These are phyloP conservation scores for Origma solitaria DNA, from an alignment of 2,113 vertebrate genomes.

Conservation along the genomic window DNA sequence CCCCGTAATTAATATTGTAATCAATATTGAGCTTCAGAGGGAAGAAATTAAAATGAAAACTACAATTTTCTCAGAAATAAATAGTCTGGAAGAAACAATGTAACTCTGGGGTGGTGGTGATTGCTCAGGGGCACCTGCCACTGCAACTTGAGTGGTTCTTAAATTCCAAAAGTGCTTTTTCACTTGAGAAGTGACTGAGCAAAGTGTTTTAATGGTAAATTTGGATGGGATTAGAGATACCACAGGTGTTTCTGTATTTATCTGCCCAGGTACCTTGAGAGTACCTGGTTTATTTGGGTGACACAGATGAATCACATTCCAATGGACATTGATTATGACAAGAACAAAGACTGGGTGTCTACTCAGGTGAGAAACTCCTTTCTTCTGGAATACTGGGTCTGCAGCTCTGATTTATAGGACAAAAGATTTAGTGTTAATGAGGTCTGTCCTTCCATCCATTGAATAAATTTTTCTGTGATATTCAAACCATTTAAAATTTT, in stretches of 20 bases:
- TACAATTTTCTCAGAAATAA: not conserved
- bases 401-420: not conserved
- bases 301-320: constrained; percentile 72
- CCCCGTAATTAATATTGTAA: not conserved
- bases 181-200: not conserved
- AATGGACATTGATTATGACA: constrained; percentile 74
- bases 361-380: constrained; percentile 70
- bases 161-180: not conserved
- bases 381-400: not conserved
- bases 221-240: not conserved
- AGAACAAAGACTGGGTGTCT: constrained; percentile 76
- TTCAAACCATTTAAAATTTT: not conserved
- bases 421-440: not conserved
- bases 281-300: constrained; percentile 75
- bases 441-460: not conserved
- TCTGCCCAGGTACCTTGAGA: constrained; percentile 63
- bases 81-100: not conserved
- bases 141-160: not conserved
- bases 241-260: not conserved
- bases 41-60: not conserved
- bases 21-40: not conserved
- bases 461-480: not conserved
- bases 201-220: not conserved
- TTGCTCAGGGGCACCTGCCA: not conserved
- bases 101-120: not conserved